Evolutionary conservation across 2,113 vertebrate genomes (phyloP), one percentile per base, ranked within the genome.

Genomic region (Amblyornis subalaris): DNA sequence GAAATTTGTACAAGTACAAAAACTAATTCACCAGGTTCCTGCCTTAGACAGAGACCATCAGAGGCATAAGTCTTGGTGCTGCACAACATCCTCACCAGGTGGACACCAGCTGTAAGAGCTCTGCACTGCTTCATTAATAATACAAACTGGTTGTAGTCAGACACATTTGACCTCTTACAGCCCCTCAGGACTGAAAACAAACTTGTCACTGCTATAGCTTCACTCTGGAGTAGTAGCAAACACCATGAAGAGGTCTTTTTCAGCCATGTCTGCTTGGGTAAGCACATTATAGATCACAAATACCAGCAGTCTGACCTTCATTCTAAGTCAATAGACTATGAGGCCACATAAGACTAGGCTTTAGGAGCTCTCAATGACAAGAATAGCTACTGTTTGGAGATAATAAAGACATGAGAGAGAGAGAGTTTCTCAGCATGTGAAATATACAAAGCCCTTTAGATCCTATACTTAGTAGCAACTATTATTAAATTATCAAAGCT

Each of bases 41-140:
- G 25, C 10, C 35, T 71, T 48, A 64, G 21, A 47, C 60, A 38
- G 33, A 58, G 17, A 14, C 48, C 2, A 3, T 40, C 0, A 0
- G 3, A 73, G 55, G 11, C 26, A 60, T 26, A 58, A 29, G 33
- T 42, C 65, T 85, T 18, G 9, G 36, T 28, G 35, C 60, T 70
- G 21, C 69, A 51, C 28, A 71, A 15, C 44, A 23, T 31, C 48
- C 20, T 78, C 44, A 65, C 45, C 57, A 72, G 73, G 55, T 53
- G 7, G 24, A 5, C 11, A 8, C 71, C 84, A 75, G 19, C 36
- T 23, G 0, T 14, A 31, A 71, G 24, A 57, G 53, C 54, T 81
- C 70, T 85, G 28, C 4, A 4, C 33, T 42, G 12, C 73, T 78
- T 36, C 13, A 10, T 42, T 21, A 40, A 44, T 33, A 23, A 47